A percentile compares a stretch with the other conserved stretches of the same genome.
Evolutionary conservation across 2,797 vertebrate genomes (phyloP).

Genomic region (Kryptopterus vitreolus): DNA sequence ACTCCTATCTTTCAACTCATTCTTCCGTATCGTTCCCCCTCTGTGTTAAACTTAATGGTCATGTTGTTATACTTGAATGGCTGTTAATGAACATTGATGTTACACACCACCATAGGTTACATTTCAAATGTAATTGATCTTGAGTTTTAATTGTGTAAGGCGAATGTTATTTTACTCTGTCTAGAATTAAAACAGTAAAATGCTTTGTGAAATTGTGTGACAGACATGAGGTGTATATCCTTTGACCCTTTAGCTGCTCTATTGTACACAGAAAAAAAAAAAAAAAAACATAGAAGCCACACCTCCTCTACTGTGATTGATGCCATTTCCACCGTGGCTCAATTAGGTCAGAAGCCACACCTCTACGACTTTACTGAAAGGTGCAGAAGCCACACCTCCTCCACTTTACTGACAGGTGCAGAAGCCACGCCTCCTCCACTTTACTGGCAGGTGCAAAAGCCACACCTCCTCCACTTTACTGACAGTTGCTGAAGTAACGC

Average conservation of each 20-base stretch:
- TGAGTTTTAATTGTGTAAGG: constrained; percentile 10
- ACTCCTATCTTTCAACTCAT: background rate
- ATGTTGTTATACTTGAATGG: background rate
- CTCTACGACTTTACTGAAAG: too few species aligned
- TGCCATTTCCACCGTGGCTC: too few species aligned
- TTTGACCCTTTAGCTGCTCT: background rate
- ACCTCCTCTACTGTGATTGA: too few species aligned
- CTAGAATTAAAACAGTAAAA: background rate
- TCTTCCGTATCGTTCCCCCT: background rate
- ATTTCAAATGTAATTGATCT: constrained; percentile 21
- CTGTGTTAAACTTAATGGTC: background rate
- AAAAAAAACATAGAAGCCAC: too few species aligned
- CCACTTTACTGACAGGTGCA: too few species aligned
- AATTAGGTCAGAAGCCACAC: too few species aligned
- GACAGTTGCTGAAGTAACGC: background rate
- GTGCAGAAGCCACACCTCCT: too few species aligned
- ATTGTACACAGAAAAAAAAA: too few species aligned
- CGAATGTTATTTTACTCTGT: background rate
- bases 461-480: background rate
- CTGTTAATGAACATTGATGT: background rate
- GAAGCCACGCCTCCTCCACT: background rate
- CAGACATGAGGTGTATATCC: too few species aligned
- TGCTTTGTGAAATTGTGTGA: background rate
- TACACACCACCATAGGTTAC: background rate
- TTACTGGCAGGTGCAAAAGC: background rate